These are phyloP conservation scores for Tangachromis dhanisi DNA, from an alignment of 2,113 vertebrate genomes.

Conservation along the genomic window DNA sequence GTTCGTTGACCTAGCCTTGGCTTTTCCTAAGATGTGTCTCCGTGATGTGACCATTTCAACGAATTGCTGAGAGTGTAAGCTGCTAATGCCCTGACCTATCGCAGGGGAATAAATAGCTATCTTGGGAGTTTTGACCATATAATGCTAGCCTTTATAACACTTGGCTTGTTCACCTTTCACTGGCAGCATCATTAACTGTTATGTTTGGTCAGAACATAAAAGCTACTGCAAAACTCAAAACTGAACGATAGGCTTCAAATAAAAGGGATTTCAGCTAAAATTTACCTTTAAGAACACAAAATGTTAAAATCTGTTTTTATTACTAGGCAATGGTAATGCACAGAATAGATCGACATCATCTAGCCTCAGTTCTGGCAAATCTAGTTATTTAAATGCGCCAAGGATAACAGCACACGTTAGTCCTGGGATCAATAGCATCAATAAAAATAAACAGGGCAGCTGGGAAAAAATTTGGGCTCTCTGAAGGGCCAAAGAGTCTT, in stretches of 20 bases:
- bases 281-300: not conserved
- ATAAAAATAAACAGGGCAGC: not conserved
- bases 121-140: constrained; percentile 36
- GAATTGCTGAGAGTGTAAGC: constrained; percentile 42
- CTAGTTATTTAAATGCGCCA: not conserved
- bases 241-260: not conserved
- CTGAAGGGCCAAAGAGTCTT: not conserved
- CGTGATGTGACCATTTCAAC: constrained; percentile 42
- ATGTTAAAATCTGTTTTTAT: not conserved
- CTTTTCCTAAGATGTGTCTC: constrained; percentile 22
- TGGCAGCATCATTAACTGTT: constrained; percentile 32
- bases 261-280: not conserved
- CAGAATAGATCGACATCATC: not conserved
- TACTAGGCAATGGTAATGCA: not conserved
- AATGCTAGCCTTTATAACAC: constrained; percentile 30
- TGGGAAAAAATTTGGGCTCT: not conserved
- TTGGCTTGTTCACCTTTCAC: constrained; percentile 38
- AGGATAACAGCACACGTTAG: not conserved
- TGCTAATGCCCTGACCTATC: constrained; percentile 49
- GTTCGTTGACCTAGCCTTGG: constrained; percentile 51
- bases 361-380: not conserved
- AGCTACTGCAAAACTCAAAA: not conserved
- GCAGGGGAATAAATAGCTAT: constrained; percentile 29
- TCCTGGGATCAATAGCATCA: not conserved
- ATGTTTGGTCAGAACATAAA: constrained; percentile 24